Base-by-base conservation (phyloP, 1,140 invertebrate species). In the Drosophila athabasca region DNA sequence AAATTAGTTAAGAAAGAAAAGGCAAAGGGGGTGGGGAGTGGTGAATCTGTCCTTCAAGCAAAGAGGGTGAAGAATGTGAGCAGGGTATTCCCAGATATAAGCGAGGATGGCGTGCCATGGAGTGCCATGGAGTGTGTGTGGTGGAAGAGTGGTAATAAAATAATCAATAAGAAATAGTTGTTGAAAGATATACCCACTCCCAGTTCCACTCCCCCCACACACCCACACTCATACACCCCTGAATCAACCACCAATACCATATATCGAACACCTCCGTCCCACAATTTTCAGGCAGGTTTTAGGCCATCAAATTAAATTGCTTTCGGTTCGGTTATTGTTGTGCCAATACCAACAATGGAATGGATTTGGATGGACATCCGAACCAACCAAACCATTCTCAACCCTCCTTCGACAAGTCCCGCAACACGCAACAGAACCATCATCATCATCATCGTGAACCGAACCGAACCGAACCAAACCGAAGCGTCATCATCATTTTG, bases 251-350 rank as follows among this genome's bases (percentile, higher is more conserved):
- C 54, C 54, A 57, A 45, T 17, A 15, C 24, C 5, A 26, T 26
- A 4, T 17, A 7, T 26, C 9, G n/a, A 26, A 19, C 51, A 53
- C 29, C 29, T 53, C 39, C 31, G 11, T 6, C n/a, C 31, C 7
- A 4, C n/a, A 15, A 19, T 17, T 43, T 68, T 62, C 65, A 68
- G 81, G 76, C 35, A 39, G 35, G 35, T 39, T 85, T 84, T 43
- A 52, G 71, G 71, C 71, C 76, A 76, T 83, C 77, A 76, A 80
- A 76, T 68, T 83, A 80, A 83, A 83, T 83, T 83, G 80, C 55
- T 62, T 39, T 83, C 55, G 80, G 81, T 83, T 71, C 35, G 35
- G 35, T 13, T 39, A 13, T 75, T 85, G 81, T 83, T 83, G 76
- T 85, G 69, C 80, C 80, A 83, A 83, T 66, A 84, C 65, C 65